Percentiles rank a stretch among this genome's conserved stretches.
phyloP scores from a whole-genome alignment of 1,140 invertebrate species.

The Apis dorsata region DNA sequence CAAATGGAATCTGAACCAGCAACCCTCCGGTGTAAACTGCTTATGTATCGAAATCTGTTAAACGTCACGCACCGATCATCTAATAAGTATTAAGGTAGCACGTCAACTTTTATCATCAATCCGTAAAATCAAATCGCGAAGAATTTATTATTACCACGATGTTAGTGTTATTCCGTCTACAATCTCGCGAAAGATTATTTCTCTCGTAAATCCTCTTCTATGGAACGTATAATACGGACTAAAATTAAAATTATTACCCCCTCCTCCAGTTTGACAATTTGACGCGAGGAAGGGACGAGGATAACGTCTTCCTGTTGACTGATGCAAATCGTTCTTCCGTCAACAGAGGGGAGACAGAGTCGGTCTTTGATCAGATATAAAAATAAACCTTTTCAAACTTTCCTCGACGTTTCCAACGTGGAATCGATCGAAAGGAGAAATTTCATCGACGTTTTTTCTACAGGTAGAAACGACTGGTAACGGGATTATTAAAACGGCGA shows the following conservation, averaged over 20 bases:
- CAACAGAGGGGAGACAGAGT: neutral
- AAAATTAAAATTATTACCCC: too few species aligned
- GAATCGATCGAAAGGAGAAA: neutral
- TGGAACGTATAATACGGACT: neutral
- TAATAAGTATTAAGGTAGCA: conserved; percentile 68
- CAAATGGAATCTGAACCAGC: conserved; percentile 81
- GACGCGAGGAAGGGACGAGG: too few species aligned
- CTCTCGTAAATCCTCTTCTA: too few species aligned
- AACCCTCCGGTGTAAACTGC: conserved; percentile 78
- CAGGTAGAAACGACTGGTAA: neutral
- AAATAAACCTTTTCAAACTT: neutral
- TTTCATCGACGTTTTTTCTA: conserved; percentile 1
- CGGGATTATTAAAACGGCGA: conserved; percentile 2
- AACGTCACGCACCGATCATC: conserved; percentile 71
- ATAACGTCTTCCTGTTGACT: neutral
- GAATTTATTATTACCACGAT: too few species aligned
- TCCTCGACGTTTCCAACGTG: neutral
- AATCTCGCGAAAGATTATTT: too few species aligned
- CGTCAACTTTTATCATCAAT: neutral
- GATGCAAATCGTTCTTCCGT: neutral
- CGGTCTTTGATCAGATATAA: neutral
- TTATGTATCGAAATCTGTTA: conserved; percentile 73
- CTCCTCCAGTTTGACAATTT: neutral
- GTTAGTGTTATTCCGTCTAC: too few species aligned
- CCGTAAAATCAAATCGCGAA: too few species aligned